Evolutionary conservation across 2,797 vertebrate genomes (phyloP), one percentile per base, ranked within the genome.

Genomic region (Brachymystax lenok): DNA sequence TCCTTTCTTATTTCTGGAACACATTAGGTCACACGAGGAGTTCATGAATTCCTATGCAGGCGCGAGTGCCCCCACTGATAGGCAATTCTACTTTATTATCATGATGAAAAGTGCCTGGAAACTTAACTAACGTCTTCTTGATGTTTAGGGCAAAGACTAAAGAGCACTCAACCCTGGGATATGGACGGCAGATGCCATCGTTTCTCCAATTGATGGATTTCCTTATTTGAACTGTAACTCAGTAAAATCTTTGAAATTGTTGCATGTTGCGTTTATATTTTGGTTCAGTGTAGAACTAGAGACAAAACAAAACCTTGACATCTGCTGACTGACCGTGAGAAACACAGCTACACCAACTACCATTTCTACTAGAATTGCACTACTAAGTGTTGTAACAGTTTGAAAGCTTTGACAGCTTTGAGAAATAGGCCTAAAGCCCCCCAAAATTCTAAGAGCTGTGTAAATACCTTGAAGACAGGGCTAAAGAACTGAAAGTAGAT

Each of bases 1-100:
- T 87, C 68, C 21, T 77, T 0, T 85, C 79, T 92, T 88, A 82
- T 88, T 83, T 86, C 90, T 82, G 86, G 82, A 91, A 77, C 71
- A 21, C 82, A 83, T 80, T 87, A 94, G 96, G 92, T 97, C 72
- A 97, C 95, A 46, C 90, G 88, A 8, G 94, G 95, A 96, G 84
- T 97, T 97, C 84, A 87, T 95, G 89, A 95, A 96, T 91, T 96
- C 96, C 92, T 96, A 96, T 2, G 92, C 96, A 0, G 95, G 95
- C 1, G 96, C 96, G 86, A 97, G 95, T 0, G 95, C 95, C 1
- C 96, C 95, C 40, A 95, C 96, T 54, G 95, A 96, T 78, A 95
- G 94, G 0, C 95, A 96, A 10, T 71, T 94, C 86, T 90, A 90
- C 85, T 90, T 89, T 83, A 89, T 90, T 71, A 46, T 90, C 76